Conservation (phyloP, 2,797 vertebrate species). For the Gallinago nigripennis region DNA sequence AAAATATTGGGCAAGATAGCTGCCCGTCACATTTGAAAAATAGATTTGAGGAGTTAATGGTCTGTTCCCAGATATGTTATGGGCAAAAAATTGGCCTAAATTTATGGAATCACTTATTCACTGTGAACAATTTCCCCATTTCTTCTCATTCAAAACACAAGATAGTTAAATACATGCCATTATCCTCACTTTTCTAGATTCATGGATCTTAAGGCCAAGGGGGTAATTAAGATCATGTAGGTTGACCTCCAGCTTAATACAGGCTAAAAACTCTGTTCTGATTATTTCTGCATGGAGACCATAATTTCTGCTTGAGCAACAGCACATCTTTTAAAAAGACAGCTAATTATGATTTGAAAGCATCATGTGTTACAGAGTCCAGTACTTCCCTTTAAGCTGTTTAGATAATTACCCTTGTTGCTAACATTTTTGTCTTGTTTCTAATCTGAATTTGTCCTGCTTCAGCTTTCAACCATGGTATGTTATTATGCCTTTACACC, state of each 20-base stretch:
- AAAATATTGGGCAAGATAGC: slow-evolving; percentile 10
- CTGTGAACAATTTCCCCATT: background rate
- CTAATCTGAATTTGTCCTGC: slow-evolving; percentile 4
- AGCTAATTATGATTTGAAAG: slow-evolving; percentile 19
- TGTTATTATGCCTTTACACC: background rate
- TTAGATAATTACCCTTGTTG: slow-evolving; percentile 5
- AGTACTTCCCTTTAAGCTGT: background rate
- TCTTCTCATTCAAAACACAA: background rate
- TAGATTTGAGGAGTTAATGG: background rate
- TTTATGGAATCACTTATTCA: background rate
- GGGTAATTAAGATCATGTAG: slow-evolving; percentile 29
- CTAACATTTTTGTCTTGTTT: slow-evolving; percentile 14
- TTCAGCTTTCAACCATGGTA: background rate
- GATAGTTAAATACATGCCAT: background rate
- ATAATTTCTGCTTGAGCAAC: slow-evolving; percentile 22
- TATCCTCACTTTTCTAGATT: background rate
- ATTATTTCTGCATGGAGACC: slow-evolving; percentile 21
- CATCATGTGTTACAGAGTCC: background rate
- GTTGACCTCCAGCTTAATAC: slow-evolving; percentile 26
- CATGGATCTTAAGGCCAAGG: background rate
- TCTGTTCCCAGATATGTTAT: background rate
- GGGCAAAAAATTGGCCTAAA: background rate
- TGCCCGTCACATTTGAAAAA: slow-evolving; percentile 22
- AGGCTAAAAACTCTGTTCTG: slow-evolving; percentile 8
- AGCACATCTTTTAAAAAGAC: slow-evolving; percentile 17